Evolutionary conservation across 1,140 invertebrate genomes (phyloP).

Genomic region (Zaprionus camerounensis): DNA sequence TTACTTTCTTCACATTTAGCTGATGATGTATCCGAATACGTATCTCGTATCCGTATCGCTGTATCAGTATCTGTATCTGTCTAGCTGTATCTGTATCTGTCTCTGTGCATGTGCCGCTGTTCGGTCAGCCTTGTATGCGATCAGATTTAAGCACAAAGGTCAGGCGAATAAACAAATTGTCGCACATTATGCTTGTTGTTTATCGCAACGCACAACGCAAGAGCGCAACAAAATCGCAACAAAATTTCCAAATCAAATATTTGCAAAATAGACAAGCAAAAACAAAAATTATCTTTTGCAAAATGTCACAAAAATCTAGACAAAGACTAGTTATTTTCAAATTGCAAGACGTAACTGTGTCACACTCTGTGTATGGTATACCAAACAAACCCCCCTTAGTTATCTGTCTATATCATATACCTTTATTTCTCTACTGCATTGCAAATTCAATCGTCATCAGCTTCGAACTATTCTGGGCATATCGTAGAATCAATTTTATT

Average conservation of each 20-base stretch:
- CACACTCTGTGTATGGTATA: constrained; percentile 19
- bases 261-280: constrained; percentile 12
- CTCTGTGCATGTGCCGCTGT: constrained; percentile 51
- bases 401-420: background rate
- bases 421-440: constrained; percentile 19
- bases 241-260: constrained; percentile 19
- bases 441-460: constrained; percentile 55
- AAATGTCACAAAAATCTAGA: constrained; percentile 33
- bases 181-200: constrained; percentile 63
- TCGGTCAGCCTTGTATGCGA: constrained; percentile 83
- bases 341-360: constrained; percentile 46
- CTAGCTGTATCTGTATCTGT: constrained; percentile 45
- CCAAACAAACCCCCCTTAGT: no score
- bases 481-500: constrained; percentile 52
- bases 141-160: constrained; percentile 82
- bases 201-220: constrained; percentile 26
- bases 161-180: constrained; percentile 82
- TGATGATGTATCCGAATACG: constrained; percentile 25
- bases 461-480: constrained; percentile 55
- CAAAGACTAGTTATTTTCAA: constrained; percentile 49
- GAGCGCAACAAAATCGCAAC: constrained; percentile 4
- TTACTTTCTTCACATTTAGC: constrained; percentile 73
- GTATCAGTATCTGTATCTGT: constrained; percentile 19
- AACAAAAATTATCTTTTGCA: constrained; percentile 23
- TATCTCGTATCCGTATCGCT: constrained; percentile 41